A percentile compares a stretch with the other conserved stretches of the same genome.
Evolutionary conservation across 2,888 invertebrate species (phyloP).

Genomic region (Limnephilus lunatus): DNA sequence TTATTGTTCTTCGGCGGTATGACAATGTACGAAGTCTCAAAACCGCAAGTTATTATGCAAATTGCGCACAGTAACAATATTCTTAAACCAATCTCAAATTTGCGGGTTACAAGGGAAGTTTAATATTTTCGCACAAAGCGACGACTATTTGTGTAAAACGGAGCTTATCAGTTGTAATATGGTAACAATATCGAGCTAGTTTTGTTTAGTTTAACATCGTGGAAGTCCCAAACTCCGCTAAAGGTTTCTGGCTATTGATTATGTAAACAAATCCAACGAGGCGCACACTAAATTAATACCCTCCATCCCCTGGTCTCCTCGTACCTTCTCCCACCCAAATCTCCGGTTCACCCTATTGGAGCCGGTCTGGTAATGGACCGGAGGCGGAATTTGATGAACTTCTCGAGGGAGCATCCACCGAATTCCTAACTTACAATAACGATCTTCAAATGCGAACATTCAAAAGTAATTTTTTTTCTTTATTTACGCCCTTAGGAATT

Average conservation of each 20-base stretch:
- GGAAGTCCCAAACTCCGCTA: background rate
- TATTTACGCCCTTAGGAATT: no score
- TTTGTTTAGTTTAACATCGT: conserved; percentile 14
- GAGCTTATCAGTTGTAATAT: background rate
- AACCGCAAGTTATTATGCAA: no score
- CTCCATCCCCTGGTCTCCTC: background rate
- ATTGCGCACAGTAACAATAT: no score
- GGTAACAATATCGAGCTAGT: conserved; percentile 4
- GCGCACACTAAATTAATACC: conserved; percentile 15
- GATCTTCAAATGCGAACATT: background rate
- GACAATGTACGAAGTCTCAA: no score
- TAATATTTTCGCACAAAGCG: no score
- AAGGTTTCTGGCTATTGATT: conserved; percentile 22
- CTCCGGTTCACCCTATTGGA: background rate
- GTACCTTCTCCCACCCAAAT: background rate
- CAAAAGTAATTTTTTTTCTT: no score
- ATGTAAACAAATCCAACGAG: conserved; percentile 26
- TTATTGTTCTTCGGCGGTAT: no score
- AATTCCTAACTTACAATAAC: background rate
- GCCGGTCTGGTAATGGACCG: conserved; percentile 30
- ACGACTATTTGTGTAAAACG: no score
- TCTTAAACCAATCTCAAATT: no score
- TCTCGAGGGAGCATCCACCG: background rate
- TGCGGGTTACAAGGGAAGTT: no score
- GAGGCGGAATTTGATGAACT: conserved; percentile 28